A percentile compares a stretch with the other conserved stretches of the same genome.
Evolutionary conservation across 2,888 invertebrate species (phyloP).

Genomic region (Synergus japonicus): DNA sequence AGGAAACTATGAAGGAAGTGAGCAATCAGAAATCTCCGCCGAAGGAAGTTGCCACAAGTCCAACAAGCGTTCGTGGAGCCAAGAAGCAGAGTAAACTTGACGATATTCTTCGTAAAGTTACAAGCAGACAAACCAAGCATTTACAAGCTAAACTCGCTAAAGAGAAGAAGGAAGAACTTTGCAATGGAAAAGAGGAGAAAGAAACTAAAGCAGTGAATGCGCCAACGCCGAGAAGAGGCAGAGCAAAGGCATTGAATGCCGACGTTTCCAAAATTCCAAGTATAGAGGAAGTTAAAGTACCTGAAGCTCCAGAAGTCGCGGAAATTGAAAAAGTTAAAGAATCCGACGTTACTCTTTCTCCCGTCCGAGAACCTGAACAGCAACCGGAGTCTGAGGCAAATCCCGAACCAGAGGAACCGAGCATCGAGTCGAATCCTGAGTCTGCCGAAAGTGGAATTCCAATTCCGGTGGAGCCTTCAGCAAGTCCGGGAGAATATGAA

Average conservation of each 20-base stretch:
- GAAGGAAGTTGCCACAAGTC: constrained; percentile 45
- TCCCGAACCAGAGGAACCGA: constrained; percentile 53
- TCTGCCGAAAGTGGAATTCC: constrained; percentile 58
- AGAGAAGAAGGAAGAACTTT: constrained; percentile 68
- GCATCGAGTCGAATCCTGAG: constrained; percentile 54
- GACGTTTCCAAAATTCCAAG: constrained; percentile 34
- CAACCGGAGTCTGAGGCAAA: not conserved
- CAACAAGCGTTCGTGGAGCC: constrained; percentile 55
- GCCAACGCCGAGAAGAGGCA: constrained; percentile 62
- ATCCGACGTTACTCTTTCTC: not conserved
- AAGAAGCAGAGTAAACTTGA: constrained; percentile 74
- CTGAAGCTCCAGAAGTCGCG: not conserved
- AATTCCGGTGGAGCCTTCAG: constrained; percentile 64
- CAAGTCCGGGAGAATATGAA: constrained; percentile 74
- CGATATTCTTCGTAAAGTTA: constrained; percentile 73
- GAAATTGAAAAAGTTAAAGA: not conserved
- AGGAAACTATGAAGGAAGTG: constrained; percentile 25
- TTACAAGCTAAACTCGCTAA: constrained; percentile 68
- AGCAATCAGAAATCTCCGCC: constrained; percentile 52
- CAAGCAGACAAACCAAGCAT: constrained; percentile 71
- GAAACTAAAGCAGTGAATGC: constrained; percentile 57
- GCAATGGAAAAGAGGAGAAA: constrained; percentile 68
- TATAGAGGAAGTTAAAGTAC: constrained; percentile 49
- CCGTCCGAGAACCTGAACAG: not conserved
- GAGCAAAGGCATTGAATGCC: not conserved